Evolutionary conservation across 2,888 invertebrate species (phyloP), one percentile per base, ranked within the genome.

Genomic region (Mellilla xanthometata): DNA sequence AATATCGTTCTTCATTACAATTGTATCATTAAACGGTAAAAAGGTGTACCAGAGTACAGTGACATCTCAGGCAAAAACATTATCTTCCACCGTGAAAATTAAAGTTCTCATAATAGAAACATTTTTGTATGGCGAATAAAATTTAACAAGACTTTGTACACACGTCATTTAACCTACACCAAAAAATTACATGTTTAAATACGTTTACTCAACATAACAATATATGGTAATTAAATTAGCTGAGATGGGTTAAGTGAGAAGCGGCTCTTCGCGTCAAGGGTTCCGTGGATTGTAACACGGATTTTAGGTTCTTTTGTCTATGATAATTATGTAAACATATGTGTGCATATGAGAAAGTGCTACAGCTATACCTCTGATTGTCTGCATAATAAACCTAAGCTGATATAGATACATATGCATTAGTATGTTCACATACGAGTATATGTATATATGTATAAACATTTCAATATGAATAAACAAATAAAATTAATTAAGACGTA

Each of bases 121-220:
- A 57, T 39, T 54, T 64, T 70, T 68, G 68, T 68, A 68, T 72
- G 46, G 68, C 71, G 72, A 67, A 75, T 72, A 73, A 73, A 72
- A 74, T 58, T 68, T 68, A 70, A 73, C 66, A 72, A 72, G 72
- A 67, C 63, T 55, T 55, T 65, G 68, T 73, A 70, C 74, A 77
- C 77, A 73, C 74, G 76, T 77, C 76, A 79, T 76, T 78, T 76
- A 77, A 74, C 70, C 62, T 63, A 71, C 66, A 76, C 67, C 61
- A 76, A 76, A 76, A 78, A 75, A 67, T 60, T 71, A 75, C 76
- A 76, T 67, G 70, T 70, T 62, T 61, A 68, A 73, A 68, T 75
- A 70, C 68, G 67, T 70, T 74, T 70, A 75, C 68, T 67, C 72
- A 72, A 71, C 71, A 71, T 73, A 73, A 70, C 66, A 76, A 72